phyloP scores from a whole-genome alignment of 2,888 invertebrate genomes.

The Noctua fimbriata region DNA sequence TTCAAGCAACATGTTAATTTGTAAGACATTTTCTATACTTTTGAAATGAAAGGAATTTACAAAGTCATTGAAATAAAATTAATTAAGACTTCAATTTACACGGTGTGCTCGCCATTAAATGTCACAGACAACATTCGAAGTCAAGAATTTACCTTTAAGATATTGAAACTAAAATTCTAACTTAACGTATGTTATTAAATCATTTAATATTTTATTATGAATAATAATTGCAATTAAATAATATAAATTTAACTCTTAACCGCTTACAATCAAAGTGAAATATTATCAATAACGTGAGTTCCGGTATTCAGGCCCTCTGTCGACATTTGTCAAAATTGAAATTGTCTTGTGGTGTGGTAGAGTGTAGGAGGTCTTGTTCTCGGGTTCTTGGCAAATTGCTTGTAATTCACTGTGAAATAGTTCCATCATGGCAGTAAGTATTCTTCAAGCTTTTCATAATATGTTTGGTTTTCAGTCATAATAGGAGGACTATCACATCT shows the following conservation, averaged over 20 bases:
- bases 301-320: conserved; percentile 83
- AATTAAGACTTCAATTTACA: conserved; percentile 19
- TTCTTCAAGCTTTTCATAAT: conserved; percentile 51
- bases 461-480: conserved; percentile 29
- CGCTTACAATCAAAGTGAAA: not conserved
- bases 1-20: not conserved
- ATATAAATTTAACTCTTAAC: too few relatives aligned
- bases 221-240: not conserved
- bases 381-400: conserved; percentile 75
- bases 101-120: conserved; percentile 16
- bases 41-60: not conserved
- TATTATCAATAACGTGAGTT: conserved; percentile 80
- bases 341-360: conserved; percentile 86
- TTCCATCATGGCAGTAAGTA: conserved; percentile 84
- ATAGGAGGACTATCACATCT: conserved; percentile 26
- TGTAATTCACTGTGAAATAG: conserved; percentile 80
- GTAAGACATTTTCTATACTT: not conserved
- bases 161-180: accelerated
- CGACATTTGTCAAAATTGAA: conserved; percentile 72
- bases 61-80: not conserved
- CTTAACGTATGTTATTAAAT: not conserved
- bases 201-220: not conserved
- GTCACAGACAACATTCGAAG: conserved; percentile 46
- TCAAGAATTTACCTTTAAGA: conserved; percentile 17
- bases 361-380: conserved; percentile 75